phyloP scores from a whole-genome alignment of 2,797 vertebrate genomes.

The Anomalospiza imberbis region DNA sequence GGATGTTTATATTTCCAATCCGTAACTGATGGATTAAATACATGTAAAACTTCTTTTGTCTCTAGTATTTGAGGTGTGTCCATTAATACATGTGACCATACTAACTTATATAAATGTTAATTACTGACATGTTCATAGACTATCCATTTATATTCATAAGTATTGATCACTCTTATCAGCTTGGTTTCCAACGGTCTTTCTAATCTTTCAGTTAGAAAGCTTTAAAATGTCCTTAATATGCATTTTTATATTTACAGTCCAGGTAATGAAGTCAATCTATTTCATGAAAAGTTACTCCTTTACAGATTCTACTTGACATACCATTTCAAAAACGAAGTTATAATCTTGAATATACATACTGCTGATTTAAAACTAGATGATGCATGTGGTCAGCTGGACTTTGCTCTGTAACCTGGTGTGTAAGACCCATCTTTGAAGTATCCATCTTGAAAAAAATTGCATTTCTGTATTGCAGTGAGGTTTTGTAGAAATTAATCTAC shows the following conservation, averaged over 20 bases:
- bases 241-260: neutral
- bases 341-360: neutral
- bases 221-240: neutral
- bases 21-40: neutral
- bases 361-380: neutral
- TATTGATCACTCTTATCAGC: neutral
- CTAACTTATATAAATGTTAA: neutral
- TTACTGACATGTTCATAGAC: neutral
- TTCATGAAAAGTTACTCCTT: neutral
- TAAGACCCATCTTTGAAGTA: neutral
- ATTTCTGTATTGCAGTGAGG: neutral
- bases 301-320: neutral
- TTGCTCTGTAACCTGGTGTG: neutral
- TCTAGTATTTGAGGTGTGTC: neutral
- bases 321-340: neutral
- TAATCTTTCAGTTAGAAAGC: neutral
- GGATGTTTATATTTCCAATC: slow-evolving; percentile 2
- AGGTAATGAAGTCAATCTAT: neutral
- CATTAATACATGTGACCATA: neutral
- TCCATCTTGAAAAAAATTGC: neutral
- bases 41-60: neutral
- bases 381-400: neutral
- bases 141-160: neutral
- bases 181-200: neutral
- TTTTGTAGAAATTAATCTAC: neutral